A percentile compares a stretch with the other conserved stretches of the same genome.
phyloP scores from a whole-genome alignment of 2,113 vertebrate species.

The Leptobrachium ailaonicum region DNA sequence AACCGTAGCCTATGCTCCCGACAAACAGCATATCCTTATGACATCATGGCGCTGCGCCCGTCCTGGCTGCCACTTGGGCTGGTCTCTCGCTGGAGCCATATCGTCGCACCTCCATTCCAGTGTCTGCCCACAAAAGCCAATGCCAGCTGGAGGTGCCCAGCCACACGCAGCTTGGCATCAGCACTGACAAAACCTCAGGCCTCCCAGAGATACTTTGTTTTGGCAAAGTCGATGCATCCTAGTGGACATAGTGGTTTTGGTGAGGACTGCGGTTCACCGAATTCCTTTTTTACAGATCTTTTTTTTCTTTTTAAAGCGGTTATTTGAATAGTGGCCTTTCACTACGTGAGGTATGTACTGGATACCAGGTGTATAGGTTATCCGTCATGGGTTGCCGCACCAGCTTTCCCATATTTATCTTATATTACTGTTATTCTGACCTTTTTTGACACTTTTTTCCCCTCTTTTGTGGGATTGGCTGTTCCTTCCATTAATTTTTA shows the following conservation, averaged over 20 bases:
- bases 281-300: too few relatives aligned
- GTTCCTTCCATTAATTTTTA: too few relatives aligned
- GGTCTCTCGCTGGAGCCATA: not conserved
- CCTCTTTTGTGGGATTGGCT: too few relatives aligned
- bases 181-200: not conserved
- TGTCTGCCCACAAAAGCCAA: constrained; percentile 11
- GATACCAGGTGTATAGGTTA: too few relatives aligned
- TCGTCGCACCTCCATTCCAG: not conserved
- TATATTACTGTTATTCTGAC: too few relatives aligned
- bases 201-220: not conserved
- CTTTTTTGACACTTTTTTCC: too few relatives aligned
- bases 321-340: too few relatives aligned
- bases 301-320: too few relatives aligned
- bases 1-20: too few relatives aligned
- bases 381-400: too few relatives aligned
- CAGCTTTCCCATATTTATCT: too few relatives aligned
- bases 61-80: not conserved
- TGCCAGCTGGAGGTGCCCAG: not conserved
- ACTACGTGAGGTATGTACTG: too few relatives aligned
- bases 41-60: not conserved
- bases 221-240: not conserved
- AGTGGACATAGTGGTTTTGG: constrained; percentile 12
- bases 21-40: not conserved
- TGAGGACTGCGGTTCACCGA: not conserved
- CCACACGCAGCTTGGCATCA: constrained; percentile 11